Evolutionary conservation across 1,140 invertebrate species (phyloP), one percentile per base, ranked within the genome.

Genomic region (Orchesella cincta): DNA sequence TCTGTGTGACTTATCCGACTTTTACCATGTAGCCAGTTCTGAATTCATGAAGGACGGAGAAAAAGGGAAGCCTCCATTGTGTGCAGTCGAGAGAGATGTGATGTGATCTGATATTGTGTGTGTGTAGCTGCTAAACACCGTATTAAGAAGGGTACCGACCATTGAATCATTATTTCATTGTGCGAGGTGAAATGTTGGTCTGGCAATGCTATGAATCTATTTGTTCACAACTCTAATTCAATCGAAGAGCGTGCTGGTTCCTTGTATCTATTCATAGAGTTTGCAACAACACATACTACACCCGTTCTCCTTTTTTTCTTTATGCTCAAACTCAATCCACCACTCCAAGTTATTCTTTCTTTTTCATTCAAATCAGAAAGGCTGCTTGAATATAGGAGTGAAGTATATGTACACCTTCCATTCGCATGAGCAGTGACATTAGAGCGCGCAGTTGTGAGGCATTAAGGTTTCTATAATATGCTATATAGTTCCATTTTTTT

Each of bases 1-100:
- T 57, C 52, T 57, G 52, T 57, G 52, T 57, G 52, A 57, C 52
- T 57, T 3, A n/a, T 57, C 52, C 23, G 52, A n/a, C 14, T n/a
- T 57, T 18, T 57, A 57, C 3, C 52, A n/a, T 57, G 8, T 26
- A 57, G 8, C 39, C 20, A 12, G 8, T 20, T 46, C 39, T 46
- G 8, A 12, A 12, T 46, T 46, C 39, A 46, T 12, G 20, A 46
- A 46, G 39, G 39, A 46, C 20, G 39, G 20, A 46, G 20, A 46
- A 46, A 12, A 8, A 20, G 20, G 8, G 8, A 46, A 12, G 39
- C 39, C 39, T 8, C 39, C 20, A 46, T 46, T 46, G n/a, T n/a
- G n/a, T n/a, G n/a, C n/a, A n/a, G n/a, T n/a, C n/a, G n/a, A n/a
- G n/a, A n/a, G n/a, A n/a, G n/a, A n/a, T n/a, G n/a, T n/a, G n/a